Evolutionary conservation across 2,888 invertebrate genomes (phyloP).

Genomic region (Deroplatys truncata): DNA sequence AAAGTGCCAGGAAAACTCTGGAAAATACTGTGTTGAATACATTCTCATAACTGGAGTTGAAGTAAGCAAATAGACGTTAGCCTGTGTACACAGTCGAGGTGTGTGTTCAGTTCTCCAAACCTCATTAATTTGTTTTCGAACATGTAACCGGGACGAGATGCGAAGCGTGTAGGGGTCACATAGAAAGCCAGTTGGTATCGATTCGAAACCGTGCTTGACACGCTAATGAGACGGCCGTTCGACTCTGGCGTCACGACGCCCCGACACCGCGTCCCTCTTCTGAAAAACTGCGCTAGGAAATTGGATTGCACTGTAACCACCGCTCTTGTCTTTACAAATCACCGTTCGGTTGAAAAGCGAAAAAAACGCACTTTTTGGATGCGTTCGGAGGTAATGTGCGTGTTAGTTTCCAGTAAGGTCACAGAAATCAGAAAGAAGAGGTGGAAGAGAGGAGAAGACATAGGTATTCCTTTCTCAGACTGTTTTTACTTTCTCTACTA

Average conservation of each 20-base stretch:
- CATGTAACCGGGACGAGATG: neutral
- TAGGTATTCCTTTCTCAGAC: too few species aligned
- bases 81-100: too few species aligned
- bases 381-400: neutral
- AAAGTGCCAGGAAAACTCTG: too few species aligned
- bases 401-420: too few species aligned
- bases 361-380: neutral
- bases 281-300: neutral
- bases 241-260: neutral
- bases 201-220: neutral
- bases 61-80: too few species aligned
- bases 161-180: neutral
- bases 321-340: neutral
- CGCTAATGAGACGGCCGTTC: neutral
- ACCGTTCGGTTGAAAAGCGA: neutral
- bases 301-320: neutral
- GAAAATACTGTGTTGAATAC: too few species aligned
- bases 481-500: too few species aligned
- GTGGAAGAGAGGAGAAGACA: too few species aligned
- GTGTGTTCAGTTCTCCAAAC: neutral
- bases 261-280: neutral
- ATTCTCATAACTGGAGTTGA: too few species aligned
- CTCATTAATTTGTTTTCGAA: neutral
- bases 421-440: too few species aligned
- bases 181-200: neutral